Conservation (phyloP, 2,888 invertebrate species). For the Aplocera efformata region DNA sequence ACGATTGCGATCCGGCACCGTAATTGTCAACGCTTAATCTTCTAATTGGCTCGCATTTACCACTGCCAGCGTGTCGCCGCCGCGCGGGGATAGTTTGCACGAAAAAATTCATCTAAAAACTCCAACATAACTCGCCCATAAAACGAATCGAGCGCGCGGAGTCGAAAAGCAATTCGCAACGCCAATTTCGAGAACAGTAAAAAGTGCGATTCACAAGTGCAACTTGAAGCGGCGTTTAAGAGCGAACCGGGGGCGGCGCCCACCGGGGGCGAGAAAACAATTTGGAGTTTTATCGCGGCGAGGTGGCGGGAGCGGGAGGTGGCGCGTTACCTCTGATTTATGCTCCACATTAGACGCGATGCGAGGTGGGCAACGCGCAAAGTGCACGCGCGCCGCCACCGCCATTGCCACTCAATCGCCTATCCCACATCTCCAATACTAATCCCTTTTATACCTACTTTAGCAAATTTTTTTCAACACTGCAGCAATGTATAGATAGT, state of each 20-base stretch:
- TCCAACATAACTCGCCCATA: constrained; percentile 38
- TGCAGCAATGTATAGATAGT: too few species aligned
- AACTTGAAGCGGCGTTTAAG: constrained; percentile 80
- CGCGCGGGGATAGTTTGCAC: constrained; percentile 52
- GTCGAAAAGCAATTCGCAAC: constrained; percentile 72
- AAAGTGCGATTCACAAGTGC: constrained; percentile 80
- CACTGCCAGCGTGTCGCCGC: constrained; percentile 71
- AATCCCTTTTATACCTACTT: constrained; percentile 20
- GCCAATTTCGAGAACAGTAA: constrained; percentile 77
- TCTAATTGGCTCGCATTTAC: constrained; percentile 80
- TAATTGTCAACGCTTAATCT: constrained; percentile 81
- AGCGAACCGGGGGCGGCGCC: constrained; percentile 77
- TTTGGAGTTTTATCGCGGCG: constrained; percentile 76
- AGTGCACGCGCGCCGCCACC: constrained; percentile 56
- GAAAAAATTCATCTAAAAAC: constrained; percentile 46
- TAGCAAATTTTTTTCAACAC: too few species aligned
- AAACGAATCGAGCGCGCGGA: constrained; percentile 52
- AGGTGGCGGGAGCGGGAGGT: constrained; percentile 51
- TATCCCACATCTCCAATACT: constrained; percentile 26
- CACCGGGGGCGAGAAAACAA: constrained; percentile 79
- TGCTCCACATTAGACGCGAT: constrained; percentile 63
- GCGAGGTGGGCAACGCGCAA: constrained; percentile 59
- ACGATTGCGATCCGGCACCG: constrained; percentile 75
- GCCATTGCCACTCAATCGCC: constrained; percentile 54
- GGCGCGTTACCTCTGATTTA: constrained; percentile 74